Conservation (phyloP, 1,140 invertebrate genomes). For the Cyclina sinensis region DNA sequence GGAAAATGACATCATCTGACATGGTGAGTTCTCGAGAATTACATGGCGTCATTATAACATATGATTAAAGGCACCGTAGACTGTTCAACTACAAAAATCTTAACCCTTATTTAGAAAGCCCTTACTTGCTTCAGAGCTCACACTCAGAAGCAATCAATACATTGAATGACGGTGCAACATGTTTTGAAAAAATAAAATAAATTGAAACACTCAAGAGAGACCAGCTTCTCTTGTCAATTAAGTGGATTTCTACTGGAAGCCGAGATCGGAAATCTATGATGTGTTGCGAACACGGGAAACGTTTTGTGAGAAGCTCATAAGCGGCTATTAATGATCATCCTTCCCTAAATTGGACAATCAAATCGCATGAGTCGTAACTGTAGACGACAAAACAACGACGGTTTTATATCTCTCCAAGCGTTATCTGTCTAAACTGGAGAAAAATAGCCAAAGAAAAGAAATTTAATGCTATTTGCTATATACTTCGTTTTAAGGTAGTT, state of each 20-base stretch:
- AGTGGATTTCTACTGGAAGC: conserved; percentile 42
- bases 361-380: conserved; percentile 48
- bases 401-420: conserved; percentile 28
- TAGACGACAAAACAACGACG: conserved; percentile 19
- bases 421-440: conserved; percentile 6
- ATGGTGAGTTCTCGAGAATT: no score
- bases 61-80: no score
- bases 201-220: background rate
- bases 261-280: conserved; percentile 57
- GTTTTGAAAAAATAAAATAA: background rate
- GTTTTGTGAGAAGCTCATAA: conserved; percentile 59
- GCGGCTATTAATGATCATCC: conserved; percentile 59
- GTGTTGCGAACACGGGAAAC: conserved; percentile 59
- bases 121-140: no score
- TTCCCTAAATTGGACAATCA: conserved; percentile 54
- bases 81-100: no score
- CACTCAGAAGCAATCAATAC: no score
- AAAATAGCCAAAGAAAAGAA: background rate
- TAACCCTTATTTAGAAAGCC: no score
- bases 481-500: no score
- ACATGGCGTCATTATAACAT: no score
- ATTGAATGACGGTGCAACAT: no score
- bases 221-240: background rate
- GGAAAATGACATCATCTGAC: no score
- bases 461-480: background rate